Evolutionary conservation across 2,888 invertebrate species (phyloP).

Genomic region (Drosophila subquinaria): DNA sequence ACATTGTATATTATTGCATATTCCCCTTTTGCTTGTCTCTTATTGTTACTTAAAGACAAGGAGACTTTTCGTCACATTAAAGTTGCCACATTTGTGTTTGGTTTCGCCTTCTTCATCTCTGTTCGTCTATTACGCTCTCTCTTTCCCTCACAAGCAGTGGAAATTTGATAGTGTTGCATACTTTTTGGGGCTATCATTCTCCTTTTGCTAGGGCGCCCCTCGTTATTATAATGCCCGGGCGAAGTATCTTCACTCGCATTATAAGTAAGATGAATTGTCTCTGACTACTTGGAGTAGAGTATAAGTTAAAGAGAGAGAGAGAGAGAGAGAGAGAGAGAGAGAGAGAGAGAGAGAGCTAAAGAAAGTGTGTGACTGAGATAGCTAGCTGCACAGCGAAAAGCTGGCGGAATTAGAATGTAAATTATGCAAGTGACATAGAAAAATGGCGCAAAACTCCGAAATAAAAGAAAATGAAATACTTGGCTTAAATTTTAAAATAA

Average conservation of each 20-base stretch:
- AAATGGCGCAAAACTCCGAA: constrained; percentile 40
- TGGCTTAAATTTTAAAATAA: constrained; percentile 55
- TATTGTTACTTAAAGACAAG: constrained; percentile 60
- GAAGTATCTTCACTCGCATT: constrained; percentile 59
- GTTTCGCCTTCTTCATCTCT: constrained; percentile 1
- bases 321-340: constrained; percentile 21
- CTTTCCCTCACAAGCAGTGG: constrained; percentile 12
- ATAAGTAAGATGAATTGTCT: constrained; percentile 78
- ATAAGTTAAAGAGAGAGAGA: constrained; percentile 24
- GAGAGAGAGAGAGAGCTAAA: constrained; percentile 26
- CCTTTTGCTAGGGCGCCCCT: constrained; percentile 41
- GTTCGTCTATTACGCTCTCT: background rate
- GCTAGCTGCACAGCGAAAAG: constrained; percentile 37
- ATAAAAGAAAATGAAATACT: constrained; percentile 34
- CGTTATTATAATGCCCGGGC: constrained; percentile 65
- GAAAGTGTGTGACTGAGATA: background rate
- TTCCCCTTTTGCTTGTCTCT: constrained; percentile 76
- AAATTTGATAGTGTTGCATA: constrained; percentile 75
- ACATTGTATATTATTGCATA: constrained; percentile 79
- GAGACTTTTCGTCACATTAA: constrained; percentile 52
- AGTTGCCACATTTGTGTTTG: constrained; percentile 49
- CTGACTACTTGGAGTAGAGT: constrained; percentile 18
- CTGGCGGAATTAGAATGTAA: constrained; percentile 74
- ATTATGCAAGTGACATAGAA: constrained; percentile 73
- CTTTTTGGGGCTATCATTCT: constrained; percentile 57